Percentiles rank a stretch among this genome's conserved stretches.
Conservation (phyloP, 1,140 invertebrate species). For the Eueides isabella region DNA sequence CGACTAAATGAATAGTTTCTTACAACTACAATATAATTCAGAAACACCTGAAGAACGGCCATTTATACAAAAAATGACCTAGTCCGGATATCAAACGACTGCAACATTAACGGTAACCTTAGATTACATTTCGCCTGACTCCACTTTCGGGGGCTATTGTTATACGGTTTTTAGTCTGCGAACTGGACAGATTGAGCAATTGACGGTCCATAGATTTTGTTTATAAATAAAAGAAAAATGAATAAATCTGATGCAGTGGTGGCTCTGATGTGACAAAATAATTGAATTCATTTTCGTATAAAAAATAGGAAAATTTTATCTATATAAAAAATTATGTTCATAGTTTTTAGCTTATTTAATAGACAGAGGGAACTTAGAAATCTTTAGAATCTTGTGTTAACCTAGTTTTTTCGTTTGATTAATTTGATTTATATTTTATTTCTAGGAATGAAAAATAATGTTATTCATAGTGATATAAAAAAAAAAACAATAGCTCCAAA, state of each 20-base stretch:
- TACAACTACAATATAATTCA: conserved; percentile 36
- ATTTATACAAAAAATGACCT: conserved; percentile 73
- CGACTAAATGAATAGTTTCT: conserved; percentile 24
- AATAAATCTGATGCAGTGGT: conserved; percentile 1
- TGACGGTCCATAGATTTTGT: conserved; percentile 19
- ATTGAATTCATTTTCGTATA: neutral
- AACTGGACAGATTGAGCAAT: conserved; percentile 39
- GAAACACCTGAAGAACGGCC: conserved; percentile 22
- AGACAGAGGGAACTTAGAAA: too few relatives aligned
- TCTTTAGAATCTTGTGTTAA: too few relatives aligned
- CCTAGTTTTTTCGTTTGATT: too few relatives aligned
- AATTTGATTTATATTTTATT: too few relatives aligned
- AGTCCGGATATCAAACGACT: conserved; percentile 72
- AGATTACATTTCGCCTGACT: conserved; percentile 71
- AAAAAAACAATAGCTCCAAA: too few relatives aligned
- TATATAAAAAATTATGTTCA: too few relatives aligned
- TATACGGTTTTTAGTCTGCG: conserved; percentile 54
- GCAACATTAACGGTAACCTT: conserved; percentile 75
- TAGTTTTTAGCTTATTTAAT: too few relatives aligned
- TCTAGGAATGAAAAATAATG: too few relatives aligned
- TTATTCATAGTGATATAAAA: too few relatives aligned
- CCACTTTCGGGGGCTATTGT: conserved; percentile 61
- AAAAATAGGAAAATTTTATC: neutral
- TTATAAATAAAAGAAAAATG: conserved; percentile 19
- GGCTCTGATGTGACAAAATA: conserved; percentile 4